These are phyloP conservation scores for Lampris megalopsis DNA, from an alignment of 2,113 vertebrate species.

Conservation along the genomic window DNA sequence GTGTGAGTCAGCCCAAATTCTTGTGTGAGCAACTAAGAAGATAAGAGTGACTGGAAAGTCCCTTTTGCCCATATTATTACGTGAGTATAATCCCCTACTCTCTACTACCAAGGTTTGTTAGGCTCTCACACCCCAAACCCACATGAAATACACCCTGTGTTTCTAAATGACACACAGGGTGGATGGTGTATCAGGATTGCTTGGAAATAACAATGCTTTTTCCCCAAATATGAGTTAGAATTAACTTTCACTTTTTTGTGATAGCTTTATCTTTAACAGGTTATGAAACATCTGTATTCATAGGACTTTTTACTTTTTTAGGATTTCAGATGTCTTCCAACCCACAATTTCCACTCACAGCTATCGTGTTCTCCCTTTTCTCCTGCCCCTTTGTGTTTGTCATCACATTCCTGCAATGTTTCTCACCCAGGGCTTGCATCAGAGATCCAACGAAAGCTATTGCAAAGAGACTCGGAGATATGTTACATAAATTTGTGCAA, in stretches of 20 bases:
- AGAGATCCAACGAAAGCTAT: slow-evolving; percentile 86
- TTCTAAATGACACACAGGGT: not conserved
- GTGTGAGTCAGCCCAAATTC: too few species aligned
- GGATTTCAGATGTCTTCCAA: not conserved
- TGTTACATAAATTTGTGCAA: slow-evolving; percentile 85
- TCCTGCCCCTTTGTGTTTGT: not conserved
- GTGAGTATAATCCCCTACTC: too few species aligned
- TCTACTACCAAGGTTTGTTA: too few species aligned
- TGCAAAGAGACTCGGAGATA: slow-evolving; percentile 82
- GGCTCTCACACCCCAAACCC: too few species aligned
- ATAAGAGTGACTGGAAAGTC: too few species aligned
- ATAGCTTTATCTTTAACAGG: too few species aligned
- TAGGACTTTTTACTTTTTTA: not conserved
- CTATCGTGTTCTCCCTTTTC: not conserved
- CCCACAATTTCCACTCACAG: too few species aligned
- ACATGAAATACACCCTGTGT: too few species aligned
- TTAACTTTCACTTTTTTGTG: too few species aligned
- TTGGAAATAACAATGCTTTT: not conserved
- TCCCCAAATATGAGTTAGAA: not conserved
- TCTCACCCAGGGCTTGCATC: slow-evolving; percentile 81
- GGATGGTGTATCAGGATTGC: not conserved
- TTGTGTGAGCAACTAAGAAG: too few species aligned
- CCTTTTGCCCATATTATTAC: too few species aligned
- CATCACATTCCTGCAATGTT: not conserved
- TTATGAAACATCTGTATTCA: not conserved